Percentiles rank a stretch among this genome's conserved stretches.
These are phyloP conservation scores for Drosophila planitibia DNA, from an alignment of 2,888 invertebrate genomes.

Conservation along the genomic window DNA sequence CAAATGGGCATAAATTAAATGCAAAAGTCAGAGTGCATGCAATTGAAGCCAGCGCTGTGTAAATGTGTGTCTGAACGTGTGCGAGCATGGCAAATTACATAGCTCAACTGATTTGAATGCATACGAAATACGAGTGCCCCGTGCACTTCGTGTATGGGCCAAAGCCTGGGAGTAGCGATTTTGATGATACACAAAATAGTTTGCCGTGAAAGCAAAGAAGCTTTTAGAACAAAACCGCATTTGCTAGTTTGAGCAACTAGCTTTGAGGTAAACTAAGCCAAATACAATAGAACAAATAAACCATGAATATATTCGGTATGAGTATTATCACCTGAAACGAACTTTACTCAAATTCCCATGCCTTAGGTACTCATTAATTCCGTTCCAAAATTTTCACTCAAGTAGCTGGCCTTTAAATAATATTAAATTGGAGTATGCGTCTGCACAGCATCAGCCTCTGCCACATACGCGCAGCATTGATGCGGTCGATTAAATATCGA, in stretches of 20 bases:
- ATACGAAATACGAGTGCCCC: background rate
- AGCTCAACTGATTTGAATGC: conserved; percentile 12
- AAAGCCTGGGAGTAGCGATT: conserved; percentile 4
- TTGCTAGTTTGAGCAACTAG: background rate
- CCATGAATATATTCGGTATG: background rate
- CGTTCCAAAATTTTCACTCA: background rate
- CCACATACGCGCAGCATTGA: background rate
- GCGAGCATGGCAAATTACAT: conserved; percentile 24
- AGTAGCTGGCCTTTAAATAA: background rate
- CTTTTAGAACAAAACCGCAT: background rate
- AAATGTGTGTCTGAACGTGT: background rate
- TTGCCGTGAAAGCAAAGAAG: background rate
- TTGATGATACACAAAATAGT: background rate
- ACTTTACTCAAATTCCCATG: background rate
- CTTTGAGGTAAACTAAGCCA: background rate
- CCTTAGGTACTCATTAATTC: background rate
- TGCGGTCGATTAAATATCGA: conserved; percentile 23
- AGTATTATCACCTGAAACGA: background rate
- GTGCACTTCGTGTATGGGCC: background rate
- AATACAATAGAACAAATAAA: background rate
- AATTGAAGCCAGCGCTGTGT: conserved; percentile 23
- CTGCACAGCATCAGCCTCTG: background rate
- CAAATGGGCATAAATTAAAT: conserved; percentile 28
- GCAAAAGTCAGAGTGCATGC: conserved; percentile 41
- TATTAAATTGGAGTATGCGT: conserved; percentile 7